phyloP scores from a whole-genome alignment of 1,140 invertebrate genomes.

The Drosophila asahinai region DNA sequence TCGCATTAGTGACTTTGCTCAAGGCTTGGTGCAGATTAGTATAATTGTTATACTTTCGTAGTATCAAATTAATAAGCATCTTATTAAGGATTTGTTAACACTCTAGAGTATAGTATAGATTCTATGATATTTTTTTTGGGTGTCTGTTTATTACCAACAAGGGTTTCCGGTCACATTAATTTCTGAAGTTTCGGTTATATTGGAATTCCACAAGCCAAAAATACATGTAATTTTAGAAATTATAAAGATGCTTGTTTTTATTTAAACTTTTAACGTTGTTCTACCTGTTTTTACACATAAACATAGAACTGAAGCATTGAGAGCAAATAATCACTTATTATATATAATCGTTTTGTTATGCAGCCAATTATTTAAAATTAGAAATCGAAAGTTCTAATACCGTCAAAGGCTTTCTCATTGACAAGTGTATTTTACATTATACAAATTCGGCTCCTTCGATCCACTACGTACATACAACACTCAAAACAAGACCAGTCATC shows the following conservation, averaged over 20 bases:
- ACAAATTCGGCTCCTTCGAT: slow-evolving; percentile 41
- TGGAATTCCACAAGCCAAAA: slow-evolving; percentile 22
- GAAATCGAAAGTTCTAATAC: slow-evolving; percentile 38
- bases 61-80: no score
- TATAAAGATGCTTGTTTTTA: slow-evolving; percentile 67
- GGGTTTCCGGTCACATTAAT: neutral
- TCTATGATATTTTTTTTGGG: no score
- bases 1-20: no score
- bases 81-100: no score
- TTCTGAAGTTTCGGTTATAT: neutral
- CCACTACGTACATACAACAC: slow-evolving; percentile 58
- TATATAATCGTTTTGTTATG: slow-evolving; percentile 57
- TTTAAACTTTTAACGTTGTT: slow-evolving; percentile 63
- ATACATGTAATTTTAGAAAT: slow-evolving; percentile 59
- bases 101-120: no score
- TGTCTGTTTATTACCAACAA: slow-evolving; percentile 1
- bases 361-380: slow-evolving; percentile 35
- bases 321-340: slow-evolving; percentile 74
- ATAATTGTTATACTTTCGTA: no score
- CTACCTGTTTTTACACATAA: slow-evolving; percentile 72
- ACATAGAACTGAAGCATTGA: slow-evolving; percentile 76
- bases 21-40: no score
- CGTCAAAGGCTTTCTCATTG: slow-evolving; percentile 38
- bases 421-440: slow-evolving; percentile 48
- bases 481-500: slow-evolving; percentile 46